phyloP scores from a whole-genome alignment of 1,140 invertebrate genomes.

The Neodiprion pinetum region DNA sequence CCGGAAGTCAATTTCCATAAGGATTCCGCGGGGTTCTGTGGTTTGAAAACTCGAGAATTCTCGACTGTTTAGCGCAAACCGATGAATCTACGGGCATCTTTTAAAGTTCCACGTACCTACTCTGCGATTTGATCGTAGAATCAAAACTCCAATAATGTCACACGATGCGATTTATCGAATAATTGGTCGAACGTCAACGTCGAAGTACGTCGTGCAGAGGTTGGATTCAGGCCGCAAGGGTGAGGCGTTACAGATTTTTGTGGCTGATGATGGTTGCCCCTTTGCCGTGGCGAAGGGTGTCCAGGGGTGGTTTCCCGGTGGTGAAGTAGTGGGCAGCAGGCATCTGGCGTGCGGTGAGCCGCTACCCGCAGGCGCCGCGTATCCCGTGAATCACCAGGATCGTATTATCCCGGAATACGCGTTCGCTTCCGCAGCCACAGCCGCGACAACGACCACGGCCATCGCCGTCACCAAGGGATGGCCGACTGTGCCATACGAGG shows the following conservation, averaged over 20 bases:
- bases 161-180: no score
- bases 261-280: neutral
- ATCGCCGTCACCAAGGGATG: slow-evolving; percentile 3
- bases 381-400: slow-evolving; percentile 58
- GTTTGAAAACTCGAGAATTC: no score
- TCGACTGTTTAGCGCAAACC: no score
- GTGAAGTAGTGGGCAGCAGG: slow-evolving; percentile 24
- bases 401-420: slow-evolving; percentile 54
- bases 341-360: slow-evolving; percentile 60
- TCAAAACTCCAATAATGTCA: no score
- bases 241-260: slow-evolving; percentile 5
- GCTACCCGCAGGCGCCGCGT: slow-evolving; percentile 50
- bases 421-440: neutral
- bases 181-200: no score
- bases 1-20: no score
- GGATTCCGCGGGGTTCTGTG: no score
- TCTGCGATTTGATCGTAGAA: no score
- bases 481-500: no score
- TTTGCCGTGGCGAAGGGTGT: neutral
- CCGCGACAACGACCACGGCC: neutral
- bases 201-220: no score
- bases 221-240: neutral
- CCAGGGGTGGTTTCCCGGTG: neutral
- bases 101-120: no score
- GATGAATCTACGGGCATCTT: no score